Conservation (phyloP, 37 sponge, comb jelly and placozoan genomes). For the Amphimedon queenslandica region DNA sequence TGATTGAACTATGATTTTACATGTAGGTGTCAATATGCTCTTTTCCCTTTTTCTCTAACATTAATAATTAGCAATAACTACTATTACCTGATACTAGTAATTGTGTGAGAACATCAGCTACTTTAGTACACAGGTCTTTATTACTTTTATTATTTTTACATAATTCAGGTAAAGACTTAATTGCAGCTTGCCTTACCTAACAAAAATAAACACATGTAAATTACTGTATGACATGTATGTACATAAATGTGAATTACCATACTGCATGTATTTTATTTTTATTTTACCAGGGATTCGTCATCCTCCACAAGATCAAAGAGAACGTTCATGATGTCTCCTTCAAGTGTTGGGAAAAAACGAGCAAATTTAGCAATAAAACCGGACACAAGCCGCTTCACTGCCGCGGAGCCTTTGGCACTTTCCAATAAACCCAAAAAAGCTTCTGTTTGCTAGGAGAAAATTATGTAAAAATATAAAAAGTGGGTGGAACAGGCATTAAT, state of each 20-base stretch:
- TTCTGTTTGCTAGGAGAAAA: slow-evolving; percentile 26
- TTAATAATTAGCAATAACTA: too few species aligned
- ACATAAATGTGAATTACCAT: not conserved
- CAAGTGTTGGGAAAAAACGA: slow-evolving; percentile 33
- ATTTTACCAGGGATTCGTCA: slow-evolving; percentile 43
- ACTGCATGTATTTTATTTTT: not conserved
- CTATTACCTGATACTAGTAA: slow-evolving; percentile 46
- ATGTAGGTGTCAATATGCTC: too few species aligned
- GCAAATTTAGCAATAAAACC: slow-evolving; percentile 56
- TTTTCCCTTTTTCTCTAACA: too few species aligned
- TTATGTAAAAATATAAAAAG: not conserved
- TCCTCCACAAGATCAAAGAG: slow-evolving; percentile 65
- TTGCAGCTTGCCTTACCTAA: slow-evolving; percentile 43
- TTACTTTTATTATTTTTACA: slow-evolving; percentile 22
- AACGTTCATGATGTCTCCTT: slow-evolving; percentile 33
- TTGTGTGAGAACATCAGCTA: slow-evolving; percentile 68
- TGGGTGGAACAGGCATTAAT: slow-evolving; percentile 1
- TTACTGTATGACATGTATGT: too few species aligned
- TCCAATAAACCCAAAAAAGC: slow-evolving; percentile 44
- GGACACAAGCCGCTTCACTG: slow-evolving; percentile 55
- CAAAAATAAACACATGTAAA: not conserved
- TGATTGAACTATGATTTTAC: not conserved
- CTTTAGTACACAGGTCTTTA: slow-evolving; percentile 16
- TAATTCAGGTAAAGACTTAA: slow-evolving; percentile 63
- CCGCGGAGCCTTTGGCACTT: slow-evolving; percentile 28